phyloP scores from a whole-genome alignment of 2,888 invertebrate species.

The Hirtodrosophila histrioides region DNA sequence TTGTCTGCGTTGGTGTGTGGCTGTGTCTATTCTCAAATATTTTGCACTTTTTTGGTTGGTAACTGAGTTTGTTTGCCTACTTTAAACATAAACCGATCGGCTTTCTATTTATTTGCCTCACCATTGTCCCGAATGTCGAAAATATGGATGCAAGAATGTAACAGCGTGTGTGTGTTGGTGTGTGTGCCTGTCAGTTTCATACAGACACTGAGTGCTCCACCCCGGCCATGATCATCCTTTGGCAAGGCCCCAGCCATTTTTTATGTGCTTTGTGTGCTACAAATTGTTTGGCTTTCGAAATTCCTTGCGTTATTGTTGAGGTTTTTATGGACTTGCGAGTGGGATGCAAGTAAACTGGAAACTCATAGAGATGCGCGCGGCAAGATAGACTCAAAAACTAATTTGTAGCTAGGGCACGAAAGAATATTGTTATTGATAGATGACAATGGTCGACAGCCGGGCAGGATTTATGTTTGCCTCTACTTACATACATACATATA shows the following conservation, averaged over 20 bases:
- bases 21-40: conserved; percentile 33
- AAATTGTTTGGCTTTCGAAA: conserved; percentile 76
- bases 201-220: conserved; percentile 10
- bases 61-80: conserved; percentile 55
- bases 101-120: conserved; percentile 54
- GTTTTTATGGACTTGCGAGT: conserved; percentile 64
- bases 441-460: conserved; percentile 52
- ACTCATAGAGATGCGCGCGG: conserved; percentile 34
- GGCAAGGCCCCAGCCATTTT: conserved; percentile 20
- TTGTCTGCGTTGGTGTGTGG: conserved; percentile 25
- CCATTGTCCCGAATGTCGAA: conserved; percentile 41
- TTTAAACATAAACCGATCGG: conserved; percentile 73
- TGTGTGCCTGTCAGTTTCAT: conserved; percentile 35
- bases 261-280: conserved; percentile 71
- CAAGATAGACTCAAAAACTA: conserved; percentile 70
- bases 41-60: conserved; percentile 30
- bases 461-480: conserved; percentile 50
- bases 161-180: conserved; percentile 12
- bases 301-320: conserved; percentile 69
- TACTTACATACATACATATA: no score
- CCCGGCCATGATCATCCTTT: conserved; percentile 36
- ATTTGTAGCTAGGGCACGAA: conserved; percentile 62
- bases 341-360: conserved; percentile 31
- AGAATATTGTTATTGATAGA: conserved; percentile 77
- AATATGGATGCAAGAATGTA: conserved; percentile 46